Base-by-base conservation (phyloP, 2,797 vertebrate species). In the Scarus forsteni region DNA sequence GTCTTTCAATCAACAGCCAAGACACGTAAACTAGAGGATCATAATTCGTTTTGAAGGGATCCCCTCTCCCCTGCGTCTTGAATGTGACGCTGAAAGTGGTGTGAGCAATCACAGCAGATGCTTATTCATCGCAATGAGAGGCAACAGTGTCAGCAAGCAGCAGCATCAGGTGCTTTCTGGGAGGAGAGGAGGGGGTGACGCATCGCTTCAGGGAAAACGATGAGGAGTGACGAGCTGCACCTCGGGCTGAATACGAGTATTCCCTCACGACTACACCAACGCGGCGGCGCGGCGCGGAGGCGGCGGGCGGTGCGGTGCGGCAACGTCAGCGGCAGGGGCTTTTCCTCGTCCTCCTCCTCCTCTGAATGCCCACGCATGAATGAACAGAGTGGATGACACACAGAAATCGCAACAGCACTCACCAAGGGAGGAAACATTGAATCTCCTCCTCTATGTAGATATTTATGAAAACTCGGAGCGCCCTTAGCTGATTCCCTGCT, bases 261-360 rank as follows among this genome's bases (percentile, higher is more conserved):
- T 94, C 93, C 94, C 93, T 93, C 92, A 91, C 89, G 87, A 89
- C 83, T 84, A 75, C 82, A 48, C 70, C 77, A 50, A 84, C 78
- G 59, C 59, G 73, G 81, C 55, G 8, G 15, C 10, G 52, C 48
- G 13, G 16, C 9, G 57, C 44, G 66, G 63, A 43, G 63, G 66
- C 61, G 64, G 75, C 64, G 65, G 19, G 18, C 73, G 71, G 70
- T 38, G 61, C 70, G 73, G 63, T 43, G 62, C 67, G 61, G 77
- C 50, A 43, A 61, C 55, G 70, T 78, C 69, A 83, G 58, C 62
- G 58, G 77, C 77, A 85, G 90, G 90, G 90, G 90, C 84, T 90
- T 92, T 88, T 90, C 90, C 86, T 77, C 80, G 55, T 84, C 70
- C 62, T 74, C 70, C 79, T 53, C 79, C 79, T 78, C 76, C 75